Evolutionary conservation across 2,888 invertebrate species (phyloP).

Genomic region (Sisyra nigra): DNA sequence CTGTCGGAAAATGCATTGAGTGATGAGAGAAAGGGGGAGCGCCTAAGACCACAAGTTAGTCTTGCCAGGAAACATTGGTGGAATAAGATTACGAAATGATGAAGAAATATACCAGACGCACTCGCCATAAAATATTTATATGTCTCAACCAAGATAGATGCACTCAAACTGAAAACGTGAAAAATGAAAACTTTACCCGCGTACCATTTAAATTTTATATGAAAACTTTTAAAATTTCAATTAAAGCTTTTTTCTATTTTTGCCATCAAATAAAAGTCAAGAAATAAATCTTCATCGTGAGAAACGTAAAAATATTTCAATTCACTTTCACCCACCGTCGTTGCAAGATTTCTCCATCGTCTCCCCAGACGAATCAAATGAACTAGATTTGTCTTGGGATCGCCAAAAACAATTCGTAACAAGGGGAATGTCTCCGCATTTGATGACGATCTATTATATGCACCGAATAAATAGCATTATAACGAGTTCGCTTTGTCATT

Average conservation of each 20-base stretch:
- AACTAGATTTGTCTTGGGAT: conserved; percentile 6
- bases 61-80: neutral
- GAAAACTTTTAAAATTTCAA: too few relatives aligned
- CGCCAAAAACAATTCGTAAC: conserved; percentile 2
- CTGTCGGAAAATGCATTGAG: neutral
- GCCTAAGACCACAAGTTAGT: neutral
- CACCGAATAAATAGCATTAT: conserved; percentile 2
- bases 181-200: too few relatives aligned
- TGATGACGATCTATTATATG: neutral
- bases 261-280: too few relatives aligned
- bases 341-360: neutral
- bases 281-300: too few relatives aligned
- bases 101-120: conserved; percentile 16
- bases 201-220: too few relatives aligned
- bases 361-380: conserved; percentile 4
- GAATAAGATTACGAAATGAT: conserved; percentile 18
- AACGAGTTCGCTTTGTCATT: conserved; percentile 3
- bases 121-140: conserved; percentile 13
- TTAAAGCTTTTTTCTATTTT: too few relatives aligned
- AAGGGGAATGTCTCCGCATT: conserved; percentile 1
- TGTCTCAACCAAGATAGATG: neutral
- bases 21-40: neutral
- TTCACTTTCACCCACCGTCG: too few relatives aligned
- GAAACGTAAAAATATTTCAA: too few relatives aligned
- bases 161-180: too few relatives aligned